Evolutionary conservation across 2,797 vertebrate genomes (phyloP), one percentile per base, ranked within the genome.

Genomic region (Typhlichthys subterraneus): DNA sequence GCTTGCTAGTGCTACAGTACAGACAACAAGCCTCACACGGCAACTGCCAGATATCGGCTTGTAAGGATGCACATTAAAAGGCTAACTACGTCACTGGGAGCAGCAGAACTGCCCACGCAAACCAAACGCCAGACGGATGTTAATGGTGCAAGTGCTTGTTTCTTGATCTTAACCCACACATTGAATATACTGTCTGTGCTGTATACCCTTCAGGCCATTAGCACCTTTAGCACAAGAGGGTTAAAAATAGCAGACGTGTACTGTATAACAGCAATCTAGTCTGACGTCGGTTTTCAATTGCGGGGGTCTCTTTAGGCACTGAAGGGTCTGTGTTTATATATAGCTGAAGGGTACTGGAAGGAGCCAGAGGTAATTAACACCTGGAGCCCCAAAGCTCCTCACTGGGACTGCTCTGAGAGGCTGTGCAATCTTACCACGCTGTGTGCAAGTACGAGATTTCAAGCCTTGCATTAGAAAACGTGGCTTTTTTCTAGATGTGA

Each of bases 51-150:
- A 70, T 72, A 87, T 84, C 67, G 71, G 73, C 63, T 68, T 81
- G 58, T 69, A 85, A 69, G 77, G 83, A 86, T 76, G 79, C 78
- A 69, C 72, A 85, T 61, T 80, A 80, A 73, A 86, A 80, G 77
- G 45, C 78, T 84, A 80, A 88, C 80, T 87, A 84, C 87, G 81
- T 93, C 87, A 91, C 33, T 78, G 69, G 82, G 71, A 86, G 80
- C 78, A 84, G 80, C 86, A 87, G 87, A 80, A 65, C 74, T 15
- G 58, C 85, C 86, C 82, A 90, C 87, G 57, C 86, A 79, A 70
- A 87, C 74, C 73, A 77, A 76, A 75, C 75, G 73, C 86, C 80
- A 79, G 80, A 79, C 82, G 83, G 70, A 83, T 85, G 84, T 83
- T 84, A 85, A 87, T 80, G 84, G 76, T 75, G 76, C 76, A 76